These are phyloP conservation scores for Asteroscopus sphinx DNA, from an alignment of 2,888 invertebrate species.

Conservation along the genomic window DNA sequence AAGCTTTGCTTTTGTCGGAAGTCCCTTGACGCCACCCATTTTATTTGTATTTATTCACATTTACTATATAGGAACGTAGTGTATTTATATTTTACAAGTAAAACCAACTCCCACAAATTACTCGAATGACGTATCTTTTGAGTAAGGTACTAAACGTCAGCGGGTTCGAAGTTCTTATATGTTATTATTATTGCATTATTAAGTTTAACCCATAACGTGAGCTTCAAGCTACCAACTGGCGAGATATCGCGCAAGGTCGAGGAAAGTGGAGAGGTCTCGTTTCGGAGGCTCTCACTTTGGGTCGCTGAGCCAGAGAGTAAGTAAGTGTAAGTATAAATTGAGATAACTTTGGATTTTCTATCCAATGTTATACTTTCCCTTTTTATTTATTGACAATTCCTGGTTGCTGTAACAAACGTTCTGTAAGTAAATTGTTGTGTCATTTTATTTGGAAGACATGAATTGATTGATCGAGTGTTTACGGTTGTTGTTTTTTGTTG, in stretches of 20 bases:
- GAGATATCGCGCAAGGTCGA: too few relatives aligned
- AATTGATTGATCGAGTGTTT: too few relatives aligned
- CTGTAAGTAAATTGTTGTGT: not conserved
- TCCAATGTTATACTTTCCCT: slow-evolving; percentile 27
- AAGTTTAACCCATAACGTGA: slow-evolving; percentile 52
- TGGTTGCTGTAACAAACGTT: not conserved
- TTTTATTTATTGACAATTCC: slow-evolving; percentile 11
- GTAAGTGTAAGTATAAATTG: too few relatives aligned
- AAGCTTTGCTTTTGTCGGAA: too few relatives aligned
- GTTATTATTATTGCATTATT: too few relatives aligned
- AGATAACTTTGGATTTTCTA: slow-evolving; percentile 37
- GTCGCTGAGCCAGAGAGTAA: too few relatives aligned
- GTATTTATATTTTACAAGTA: slow-evolving; percentile 15
- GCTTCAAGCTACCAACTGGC: too few relatives aligned
- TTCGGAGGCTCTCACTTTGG: too few relatives aligned
- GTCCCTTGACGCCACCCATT: too few relatives aligned
- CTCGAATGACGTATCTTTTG: slow-evolving; percentile 39
- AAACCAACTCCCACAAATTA: slow-evolving; percentile 34
- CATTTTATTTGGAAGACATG: not conserved
- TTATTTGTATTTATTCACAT: too few relatives aligned
- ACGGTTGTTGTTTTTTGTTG: too few relatives aligned
- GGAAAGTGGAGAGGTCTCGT: too few relatives aligned
- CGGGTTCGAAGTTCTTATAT: slow-evolving; percentile 38
- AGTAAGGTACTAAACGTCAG: slow-evolving; percentile 29
- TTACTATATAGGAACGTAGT: not conserved